A percentile compares a stretch with the other conserved stretches of the same genome.
Conservation (phyloP, 2,797 vertebrate genomes). For the Lithobates sylvaticus region DNA sequence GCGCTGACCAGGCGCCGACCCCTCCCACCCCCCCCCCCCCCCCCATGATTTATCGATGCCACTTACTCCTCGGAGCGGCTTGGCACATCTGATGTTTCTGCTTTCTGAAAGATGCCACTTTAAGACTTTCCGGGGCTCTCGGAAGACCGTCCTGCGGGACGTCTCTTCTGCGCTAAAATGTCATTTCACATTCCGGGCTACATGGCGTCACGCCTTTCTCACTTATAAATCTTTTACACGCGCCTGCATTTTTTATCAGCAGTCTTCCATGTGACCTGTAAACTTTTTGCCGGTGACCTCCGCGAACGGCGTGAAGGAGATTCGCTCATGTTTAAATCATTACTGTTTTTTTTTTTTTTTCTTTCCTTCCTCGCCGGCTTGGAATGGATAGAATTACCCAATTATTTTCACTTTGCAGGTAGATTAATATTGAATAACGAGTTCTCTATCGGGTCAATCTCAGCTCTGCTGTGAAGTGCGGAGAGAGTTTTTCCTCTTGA, state of each 20-base stretch:
- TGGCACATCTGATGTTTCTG: conserved; percentile 69
- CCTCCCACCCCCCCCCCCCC: background rate
- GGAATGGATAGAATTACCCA: conserved; percentile 68
- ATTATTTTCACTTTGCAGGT: conserved; percentile 63
- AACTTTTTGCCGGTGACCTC: conserved; percentile 73
- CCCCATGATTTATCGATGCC: background rate
- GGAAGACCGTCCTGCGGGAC: conserved; percentile 73
- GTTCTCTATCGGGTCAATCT: background rate
- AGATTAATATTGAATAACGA: conserved; percentile 71
- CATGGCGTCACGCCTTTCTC: conserved; percentile 70
- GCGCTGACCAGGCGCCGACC: conserved; percentile 35
- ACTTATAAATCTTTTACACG: conserved; percentile 83
- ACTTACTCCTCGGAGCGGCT: background rate
- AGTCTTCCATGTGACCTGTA: conserved; percentile 75
- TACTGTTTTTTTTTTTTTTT: conserved; percentile 53
- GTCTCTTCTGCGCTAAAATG: conserved; percentile 77
- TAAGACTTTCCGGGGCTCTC: conserved; percentile 77
- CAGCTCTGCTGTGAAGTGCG: background rate
- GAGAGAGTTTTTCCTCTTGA: background rate
- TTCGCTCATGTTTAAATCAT: conserved; percentile 68
- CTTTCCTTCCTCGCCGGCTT: conserved; percentile 49
- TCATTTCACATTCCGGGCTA: conserved; percentile 79
- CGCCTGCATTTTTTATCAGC: conserved; percentile 82
- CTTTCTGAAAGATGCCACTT: conserved; percentile 81
- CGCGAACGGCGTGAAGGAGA: conserved; percentile 66